Evolutionary conservation across 2,888 invertebrate species (phyloP).

Genomic region (Fissipunctia ypsillon): DNA sequence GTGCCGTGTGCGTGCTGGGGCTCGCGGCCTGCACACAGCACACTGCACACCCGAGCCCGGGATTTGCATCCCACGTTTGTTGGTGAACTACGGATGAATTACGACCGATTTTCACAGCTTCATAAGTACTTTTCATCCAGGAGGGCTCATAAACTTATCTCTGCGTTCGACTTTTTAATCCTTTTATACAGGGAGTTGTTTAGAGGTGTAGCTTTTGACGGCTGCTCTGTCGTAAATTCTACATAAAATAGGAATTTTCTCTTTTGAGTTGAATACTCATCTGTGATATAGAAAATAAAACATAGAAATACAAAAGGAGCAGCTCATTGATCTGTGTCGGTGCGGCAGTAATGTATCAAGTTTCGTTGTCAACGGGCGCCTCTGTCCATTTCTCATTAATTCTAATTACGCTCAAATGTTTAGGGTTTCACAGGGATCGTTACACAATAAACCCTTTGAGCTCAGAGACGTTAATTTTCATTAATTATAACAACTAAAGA

Average conservation of each 20-base stretch:
- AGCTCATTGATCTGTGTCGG: conserved; percentile 63
- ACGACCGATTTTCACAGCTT: conserved; percentile 79
- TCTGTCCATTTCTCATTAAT: conserved; percentile 84
- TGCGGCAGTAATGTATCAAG: conserved; percentile 73
- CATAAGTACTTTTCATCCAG: conserved; percentile 75
- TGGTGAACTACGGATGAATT: conserved; percentile 78
- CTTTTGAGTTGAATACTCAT: conserved; percentile 17
- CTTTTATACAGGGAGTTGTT: conserved; percentile 62
- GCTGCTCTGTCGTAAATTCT: conserved; percentile 26
- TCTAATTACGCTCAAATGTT: conserved; percentile 83
- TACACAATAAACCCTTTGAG: conserved; percentile 73
- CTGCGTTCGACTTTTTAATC: conserved; percentile 65
- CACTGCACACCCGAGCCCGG: conserved; percentile 63
- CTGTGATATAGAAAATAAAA: conserved; percentile 31
- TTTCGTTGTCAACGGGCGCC: conserved; percentile 82
- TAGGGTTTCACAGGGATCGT: conserved; percentile 76
- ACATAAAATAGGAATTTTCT: conserved; percentile 29
- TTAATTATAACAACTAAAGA: conserved; percentile 67
- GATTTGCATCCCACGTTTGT: conserved; percentile 80
- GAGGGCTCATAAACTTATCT: conserved; percentile 69
- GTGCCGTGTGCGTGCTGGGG: conserved; percentile 51
- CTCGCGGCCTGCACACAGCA: conserved; percentile 49
- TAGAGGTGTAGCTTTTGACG: conserved; percentile 10
- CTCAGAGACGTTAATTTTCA: conserved; percentile 71
- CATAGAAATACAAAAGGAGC: conserved; percentile 38